phyloP scores from a whole-genome alignment of 1,140 invertebrate species.

The Megathymus violae region DNA sequence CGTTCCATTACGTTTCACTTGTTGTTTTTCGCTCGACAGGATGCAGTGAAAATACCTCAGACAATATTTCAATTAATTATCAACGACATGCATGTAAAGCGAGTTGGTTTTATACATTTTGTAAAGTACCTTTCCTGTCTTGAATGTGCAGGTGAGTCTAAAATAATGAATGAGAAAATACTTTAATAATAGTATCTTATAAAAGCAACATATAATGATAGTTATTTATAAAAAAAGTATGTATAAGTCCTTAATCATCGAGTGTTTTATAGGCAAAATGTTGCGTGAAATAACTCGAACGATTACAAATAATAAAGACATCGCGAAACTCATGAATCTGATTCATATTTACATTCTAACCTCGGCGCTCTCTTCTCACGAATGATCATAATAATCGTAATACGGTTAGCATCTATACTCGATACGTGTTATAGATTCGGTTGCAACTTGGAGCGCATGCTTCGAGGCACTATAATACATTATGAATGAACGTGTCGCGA shows the following conservation, averaged over 20 bases:
- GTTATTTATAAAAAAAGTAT: not conserved
- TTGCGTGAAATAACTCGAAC: not conserved
- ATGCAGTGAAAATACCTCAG: constrained; percentile 33
- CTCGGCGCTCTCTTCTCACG: constrained; percentile 22
- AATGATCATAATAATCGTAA: constrained; percentile 8
- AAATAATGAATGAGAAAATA: constrained; percentile 19
- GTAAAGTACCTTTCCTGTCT: constrained; percentile 25
- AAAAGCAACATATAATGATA: not conserved
- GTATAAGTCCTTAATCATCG: not conserved
- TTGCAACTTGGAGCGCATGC: constrained; percentile 47
- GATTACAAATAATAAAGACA: constrained; percentile 22
- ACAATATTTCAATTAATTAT: constrained; percentile 37
- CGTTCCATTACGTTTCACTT: constrained; percentile 42
- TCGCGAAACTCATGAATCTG: constrained; percentile 12
- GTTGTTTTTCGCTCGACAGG: constrained; percentile 38
- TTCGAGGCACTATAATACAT: constrained; percentile 69
- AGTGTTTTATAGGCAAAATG: constrained; percentile 4
- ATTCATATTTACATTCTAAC: constrained; percentile 21
- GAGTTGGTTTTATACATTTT: constrained; percentile 24
- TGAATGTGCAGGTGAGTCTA: constrained; percentile 20
- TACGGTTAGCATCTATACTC: constrained; percentile 37
- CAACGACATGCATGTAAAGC: constrained; percentile 33
- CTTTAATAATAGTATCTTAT: constrained; percentile 6
- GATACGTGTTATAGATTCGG: constrained; percentile 45
- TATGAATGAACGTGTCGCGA: constrained; percentile 75